A percentile compares a stretch with the other conserved stretches of the same genome.
Conservation (phyloP, 2,888 invertebrate species). For the Ceramica pisi region DNA sequence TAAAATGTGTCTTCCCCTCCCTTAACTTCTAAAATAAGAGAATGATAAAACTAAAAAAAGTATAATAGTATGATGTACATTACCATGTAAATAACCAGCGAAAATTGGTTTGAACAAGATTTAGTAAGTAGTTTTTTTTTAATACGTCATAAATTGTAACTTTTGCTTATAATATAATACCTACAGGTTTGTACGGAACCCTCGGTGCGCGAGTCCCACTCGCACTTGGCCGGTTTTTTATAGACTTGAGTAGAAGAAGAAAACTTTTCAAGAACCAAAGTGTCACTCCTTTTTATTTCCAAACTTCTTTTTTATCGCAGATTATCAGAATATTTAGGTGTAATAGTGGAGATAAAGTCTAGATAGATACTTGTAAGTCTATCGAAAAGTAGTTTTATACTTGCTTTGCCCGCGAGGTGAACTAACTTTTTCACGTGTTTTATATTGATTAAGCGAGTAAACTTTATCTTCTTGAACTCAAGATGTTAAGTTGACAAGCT, state of each 20-base stretch:
- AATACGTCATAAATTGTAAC: too few relatives aligned
- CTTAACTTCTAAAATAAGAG: too few relatives aligned
- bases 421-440: not conserved
- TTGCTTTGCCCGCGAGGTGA: not conserved
- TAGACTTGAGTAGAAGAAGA: not conserved
- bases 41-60: too few relatives aligned
- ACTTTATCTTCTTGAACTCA: not conserved
- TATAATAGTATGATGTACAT: too few relatives aligned
- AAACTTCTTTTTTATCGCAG: conserved; percentile 40
- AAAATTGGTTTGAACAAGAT: too few relatives aligned
- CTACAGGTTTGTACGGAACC: too few relatives aligned
- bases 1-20: too few relatives aligned
- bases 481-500: not conserved
- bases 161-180: too few relatives aligned
- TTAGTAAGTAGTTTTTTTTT: too few relatives aligned
- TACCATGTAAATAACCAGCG: too few relatives aligned
- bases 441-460: not conserved
- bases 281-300: conserved; percentile 28
- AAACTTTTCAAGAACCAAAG: conserved; percentile 20
- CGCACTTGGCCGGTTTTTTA: too few relatives aligned
- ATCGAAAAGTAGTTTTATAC: not conserved
- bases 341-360: conserved; percentile 15
- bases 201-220: too few relatives aligned
- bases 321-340: conserved; percentile 32
- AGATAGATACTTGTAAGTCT: not conserved